Evolutionary conservation across 1,140 invertebrate genomes (phyloP), one percentile per base, ranked within the genome.

Genomic region (Bombus superbus): DNA sequence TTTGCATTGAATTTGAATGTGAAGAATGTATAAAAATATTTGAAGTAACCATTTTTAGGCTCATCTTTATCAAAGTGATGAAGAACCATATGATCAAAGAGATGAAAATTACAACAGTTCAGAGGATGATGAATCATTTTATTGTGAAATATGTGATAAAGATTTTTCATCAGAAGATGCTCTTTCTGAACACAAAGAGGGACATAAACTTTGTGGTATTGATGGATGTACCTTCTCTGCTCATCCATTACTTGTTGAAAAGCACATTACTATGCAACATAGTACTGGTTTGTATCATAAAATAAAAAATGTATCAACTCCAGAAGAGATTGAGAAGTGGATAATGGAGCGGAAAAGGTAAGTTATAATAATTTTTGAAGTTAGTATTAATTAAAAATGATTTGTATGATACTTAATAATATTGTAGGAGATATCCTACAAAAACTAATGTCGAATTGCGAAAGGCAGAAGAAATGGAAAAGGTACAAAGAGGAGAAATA

Each of bases 321-420:
- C 97, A 3, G 97, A 98, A 93, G 98, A 98, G 85, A 97, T 98
- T 87, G 93, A 96, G 73, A 98, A 97, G 94, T 99, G 98, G 98
- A 96, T 96, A 80, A 96, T 96, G 74, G 98, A 98, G 89, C 96
- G 98, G 81, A 97, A 97, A 93, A 97, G 96, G 95, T 97, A 93
- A 81, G 83, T 66, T 86, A 35, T 47, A 57, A 32, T 73, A 10
- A 73, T 64, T 28, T 74, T 32, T 75, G 32, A 4, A 35, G 25
- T 28, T 42, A 22, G 8, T 72, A 57, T 68, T 62, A 22, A 42
- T 53, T 53, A 35, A 44, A 57, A 32, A n/a, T 57, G 18, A 74
- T 47, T 53, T n/a, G 11, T 42, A 78, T 74, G 38, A 73, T 59
- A 74, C 2, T 35, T 28, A 42, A 57, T 78, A 1, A 53, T 53